A percentile compares a stretch with the other conserved stretches of the same genome.
These are phyloP conservation scores for Bradypus variegatus DNA, from an alignment of 2,797 vertebrate species.

Conservation along the genomic window DNA sequence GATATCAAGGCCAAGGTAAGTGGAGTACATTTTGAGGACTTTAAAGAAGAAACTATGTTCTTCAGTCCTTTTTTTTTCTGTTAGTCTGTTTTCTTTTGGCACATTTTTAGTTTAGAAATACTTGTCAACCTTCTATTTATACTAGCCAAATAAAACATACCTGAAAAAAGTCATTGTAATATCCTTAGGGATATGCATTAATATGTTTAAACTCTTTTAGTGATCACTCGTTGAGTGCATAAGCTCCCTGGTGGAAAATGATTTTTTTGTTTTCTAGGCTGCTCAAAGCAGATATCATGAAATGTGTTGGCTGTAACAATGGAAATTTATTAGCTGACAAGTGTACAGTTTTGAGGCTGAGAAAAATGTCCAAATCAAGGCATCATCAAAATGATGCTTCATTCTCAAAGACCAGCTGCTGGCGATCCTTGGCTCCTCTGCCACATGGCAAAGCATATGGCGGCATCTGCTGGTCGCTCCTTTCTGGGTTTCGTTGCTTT, in stretches of 20 bases:
- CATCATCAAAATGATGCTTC: no score
- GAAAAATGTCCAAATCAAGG: no score
- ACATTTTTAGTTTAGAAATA: slow-evolving; percentile 16
- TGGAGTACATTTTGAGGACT: neutral
- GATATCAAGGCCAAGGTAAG: slow-evolving; percentile 94
- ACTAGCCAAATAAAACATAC: neutral
- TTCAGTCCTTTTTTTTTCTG: neutral
- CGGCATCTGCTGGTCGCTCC: no score
- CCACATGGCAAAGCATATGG: no score
- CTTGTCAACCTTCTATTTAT: slow-evolving; percentile 19
- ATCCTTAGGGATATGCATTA: neutral
- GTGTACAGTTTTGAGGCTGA: no score
- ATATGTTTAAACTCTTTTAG: neutral
- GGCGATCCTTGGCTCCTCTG: no score
- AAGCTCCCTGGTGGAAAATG: neutral
- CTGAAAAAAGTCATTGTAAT: neutral
- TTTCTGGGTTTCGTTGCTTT: no score
- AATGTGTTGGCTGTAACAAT: no score
- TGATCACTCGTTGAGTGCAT: neutral
- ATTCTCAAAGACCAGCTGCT: no score
- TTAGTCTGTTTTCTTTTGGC: neutral
- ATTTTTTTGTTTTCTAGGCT: neutral
- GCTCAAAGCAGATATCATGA: no score
- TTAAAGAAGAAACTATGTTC: neutral
- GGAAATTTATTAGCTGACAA: no score